Base-by-base conservation (phyloP, 92 coral and sea anemone species). In the Porites lobata region DNA sequence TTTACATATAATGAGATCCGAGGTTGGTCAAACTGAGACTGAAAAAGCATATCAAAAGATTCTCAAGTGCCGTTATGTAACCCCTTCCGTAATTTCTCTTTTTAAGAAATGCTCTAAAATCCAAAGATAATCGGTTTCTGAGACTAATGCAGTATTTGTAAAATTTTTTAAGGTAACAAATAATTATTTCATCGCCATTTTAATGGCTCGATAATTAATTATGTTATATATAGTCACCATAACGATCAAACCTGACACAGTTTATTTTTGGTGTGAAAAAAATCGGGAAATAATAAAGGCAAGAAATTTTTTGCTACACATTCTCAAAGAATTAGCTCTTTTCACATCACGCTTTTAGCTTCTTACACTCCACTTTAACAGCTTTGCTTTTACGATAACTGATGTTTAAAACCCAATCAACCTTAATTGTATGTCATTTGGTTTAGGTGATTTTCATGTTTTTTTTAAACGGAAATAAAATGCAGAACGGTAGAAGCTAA, bases 151-250 rank as follows among this genome's bases (percentile, higher is more conserved):
- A 32, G 8, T 21, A 26, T 67, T 26, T 21, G 38, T 70, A 3
- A 53, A 18, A 17, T 70, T 32, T 20, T 52, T 21, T 52, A 52
- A 75, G 11, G 66, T 21, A 56, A 56, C 57, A 6, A 53, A 2
- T 43, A 6, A 18, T 81, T 14, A 29, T 72, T 67, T 54, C 77
- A 21, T 19, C 70, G 9, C 75, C 75, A 53, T 17, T 14, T 81
- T 69, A 68, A 69, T 81, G 69, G 26, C 20, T 72, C 52, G 68
- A 56, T 71, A 82, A 71, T 57, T 54, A 57, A 82, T 17, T n/a
- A 70, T 10, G 77, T 29, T 81, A 52, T 13, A 75, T 20, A 50
- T 19, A 29, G 75, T 75, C 19, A 15, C 64, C 38, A 75, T 8
- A 12, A 56, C 13, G 15, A 56, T 56, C 59, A 56, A 7, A 13